Conservation (phyloP, 2,113 vertebrate genomes). For the Marcusenius ussheri region DNA sequence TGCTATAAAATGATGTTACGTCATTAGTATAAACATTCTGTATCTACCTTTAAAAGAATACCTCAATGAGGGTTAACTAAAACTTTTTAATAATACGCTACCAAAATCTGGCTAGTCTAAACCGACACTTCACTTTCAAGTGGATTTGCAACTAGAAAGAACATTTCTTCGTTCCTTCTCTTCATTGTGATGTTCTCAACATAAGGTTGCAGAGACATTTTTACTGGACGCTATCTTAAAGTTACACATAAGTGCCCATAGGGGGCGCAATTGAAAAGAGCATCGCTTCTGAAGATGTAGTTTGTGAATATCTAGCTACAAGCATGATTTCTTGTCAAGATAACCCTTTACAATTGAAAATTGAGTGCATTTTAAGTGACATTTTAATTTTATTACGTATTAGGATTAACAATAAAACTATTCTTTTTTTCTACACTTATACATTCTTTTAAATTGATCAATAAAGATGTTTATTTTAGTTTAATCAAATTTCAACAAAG, state of each 20-base stretch:
- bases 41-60: neutral
- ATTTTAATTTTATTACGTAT: neutral
- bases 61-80: neutral
- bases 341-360: neutral
- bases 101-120: neutral
- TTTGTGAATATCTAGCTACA: neutral
- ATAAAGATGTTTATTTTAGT: neutral
- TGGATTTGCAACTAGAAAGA: neutral
- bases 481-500: neutral
- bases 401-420: neutral
- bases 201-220: neutral
- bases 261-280: neutral
- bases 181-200: neutral
- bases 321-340: neutral
- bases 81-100: neutral
- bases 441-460: neutral
- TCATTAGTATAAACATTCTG: neutral
- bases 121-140: neutral
- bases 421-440: neutral
- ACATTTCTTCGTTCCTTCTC: neutral
- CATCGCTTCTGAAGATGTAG: neutral
- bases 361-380: neutral
- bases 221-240: neutral
- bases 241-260: neutral
- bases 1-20: neutral